Conservation (phyloP, 2,888 invertebrate genomes). For the Monochamus alternatus region DNA sequence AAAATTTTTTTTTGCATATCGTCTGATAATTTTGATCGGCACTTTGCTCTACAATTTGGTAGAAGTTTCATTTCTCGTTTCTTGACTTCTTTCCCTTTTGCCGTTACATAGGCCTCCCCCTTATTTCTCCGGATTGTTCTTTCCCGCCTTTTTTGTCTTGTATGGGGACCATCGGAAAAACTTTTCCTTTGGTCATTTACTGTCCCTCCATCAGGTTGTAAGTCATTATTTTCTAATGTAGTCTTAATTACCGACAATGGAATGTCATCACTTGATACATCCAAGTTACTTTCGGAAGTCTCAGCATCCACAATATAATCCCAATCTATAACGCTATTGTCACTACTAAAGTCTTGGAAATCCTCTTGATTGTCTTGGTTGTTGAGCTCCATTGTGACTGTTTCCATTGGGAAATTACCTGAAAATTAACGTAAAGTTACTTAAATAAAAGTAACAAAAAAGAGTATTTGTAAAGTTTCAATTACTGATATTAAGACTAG, state of each 20-base stretch:
- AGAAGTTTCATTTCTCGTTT: constrained; percentile 30
- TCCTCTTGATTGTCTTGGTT: background rate
- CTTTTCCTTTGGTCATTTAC: constrained; percentile 1
- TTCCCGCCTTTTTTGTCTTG: constrained; percentile 1
- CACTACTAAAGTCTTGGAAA: constrained; percentile 7
- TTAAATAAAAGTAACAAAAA: constrained; percentile 2
- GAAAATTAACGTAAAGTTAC: background rate
- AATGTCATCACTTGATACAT: constrained; percentile 4
- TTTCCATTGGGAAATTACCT: constrained; percentile 2
- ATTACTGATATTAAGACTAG: too few relatives aligned
- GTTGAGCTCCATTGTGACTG: background rate
- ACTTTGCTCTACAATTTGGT: constrained; percentile 38
- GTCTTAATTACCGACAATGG: constrained; percentile 1
- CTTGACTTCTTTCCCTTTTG: constrained; percentile 32
- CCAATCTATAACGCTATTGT: background rate
- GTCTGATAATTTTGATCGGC: constrained; percentile 10
- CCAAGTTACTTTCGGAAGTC: constrained; percentile 9
- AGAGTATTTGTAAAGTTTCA: too few relatives aligned
- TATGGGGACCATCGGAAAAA: constrained; percentile 1
- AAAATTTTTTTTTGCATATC: constrained; percentile 29
- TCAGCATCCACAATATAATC: constrained; percentile 11
- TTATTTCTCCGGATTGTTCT: background rate
- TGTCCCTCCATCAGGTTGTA: background rate
- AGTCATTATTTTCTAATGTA: constrained; percentile 3
- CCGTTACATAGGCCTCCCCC: constrained; percentile 4